Percentiles rank a stretch among this genome's conserved stretches.
Conservation (phyloP, 35 echinoderm and acorn worm species). For the Ptychodera flava region DNA sequence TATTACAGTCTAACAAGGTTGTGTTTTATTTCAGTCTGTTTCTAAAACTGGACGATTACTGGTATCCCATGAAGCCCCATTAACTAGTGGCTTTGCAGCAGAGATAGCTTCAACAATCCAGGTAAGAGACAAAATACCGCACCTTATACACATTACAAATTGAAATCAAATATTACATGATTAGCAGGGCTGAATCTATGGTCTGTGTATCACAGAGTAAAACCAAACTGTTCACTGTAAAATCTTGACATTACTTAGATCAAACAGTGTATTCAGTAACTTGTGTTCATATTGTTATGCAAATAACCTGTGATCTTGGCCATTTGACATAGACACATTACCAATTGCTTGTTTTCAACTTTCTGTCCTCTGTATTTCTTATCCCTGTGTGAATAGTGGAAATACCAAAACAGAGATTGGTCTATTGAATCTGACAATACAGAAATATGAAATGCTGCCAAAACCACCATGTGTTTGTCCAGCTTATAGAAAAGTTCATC, state of each 20-base stretch:
- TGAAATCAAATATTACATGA: background rate
- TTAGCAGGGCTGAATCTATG: background rate
- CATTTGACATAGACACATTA: too few relatives aligned
- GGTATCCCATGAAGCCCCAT: conserved; percentile 81
- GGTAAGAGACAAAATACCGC: conserved; percentile 31
- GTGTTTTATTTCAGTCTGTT: conserved; percentile 81
- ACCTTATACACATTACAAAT: background rate
- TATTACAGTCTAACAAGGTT: too few relatives aligned
- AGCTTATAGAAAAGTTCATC: too few relatives aligned
- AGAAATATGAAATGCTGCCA: too few relatives aligned
- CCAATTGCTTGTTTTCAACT: too few relatives aligned
- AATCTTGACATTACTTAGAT: background rate
- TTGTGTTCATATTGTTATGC: too few relatives aligned
- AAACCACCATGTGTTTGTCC: too few relatives aligned
- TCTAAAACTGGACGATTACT: conserved; percentile 79
- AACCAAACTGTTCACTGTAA: background rate
- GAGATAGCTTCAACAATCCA: conserved; percentile 78
- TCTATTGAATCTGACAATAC: too few relatives aligned
- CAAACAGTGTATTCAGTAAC: background rate
- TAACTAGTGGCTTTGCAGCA: conserved; percentile 85
- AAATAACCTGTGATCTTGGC: too few relatives aligned
- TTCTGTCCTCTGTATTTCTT: too few relatives aligned
- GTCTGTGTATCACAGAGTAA: background rate
- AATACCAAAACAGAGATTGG: too few relatives aligned
- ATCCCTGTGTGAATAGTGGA: too few relatives aligned